Evolutionary conservation across 1,140 invertebrate species (phyloP), one percentile per base, ranked within the genome.

Genomic region (Drosophila yakuba): DNA sequence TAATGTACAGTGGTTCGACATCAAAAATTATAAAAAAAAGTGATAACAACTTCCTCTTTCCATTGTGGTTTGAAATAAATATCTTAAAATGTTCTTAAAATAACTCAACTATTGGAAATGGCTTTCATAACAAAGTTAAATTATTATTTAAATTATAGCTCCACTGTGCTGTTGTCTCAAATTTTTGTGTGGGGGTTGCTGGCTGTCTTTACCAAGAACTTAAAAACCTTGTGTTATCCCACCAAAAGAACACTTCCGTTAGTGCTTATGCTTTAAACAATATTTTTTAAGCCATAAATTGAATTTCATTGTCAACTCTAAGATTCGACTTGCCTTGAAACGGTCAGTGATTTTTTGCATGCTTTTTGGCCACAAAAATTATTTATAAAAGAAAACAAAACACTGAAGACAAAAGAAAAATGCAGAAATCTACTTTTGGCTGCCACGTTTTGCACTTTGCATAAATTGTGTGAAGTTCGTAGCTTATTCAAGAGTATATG

Each of bases 371-470:
- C 66, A 58, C 20, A 58, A 82, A 82, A 68, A 81, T 66, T 69
- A 50, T 86, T 82, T 82, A 66, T 69, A 63, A 50, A 50, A 67
- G 35, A 76, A 60, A 84, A 66, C 57, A 68, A 62, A 64, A 79
- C 60, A 20, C 11, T 32, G 61, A 28, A 74, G 58, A 64, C 72
- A 75, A 75, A 51, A 76, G 62, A 55, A 44, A 67, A 56, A 73
- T 48, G 48, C 44, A 74, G 58, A 62, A 73, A 72, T 69, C 61
- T 56, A 55, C 51, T 74, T 47, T 57, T 56, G 71, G 74, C 54
- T 44, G 72, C 76, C 80, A 83, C 83, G 74, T 86, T 86, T 88
- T 89, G 75, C 63, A 88, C 82, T 83, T 88, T 88, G 84, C 84
- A 89, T 89, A 89, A 84, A 84, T 89, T 88, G 83, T 69, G 73